A percentile compares a stretch with the other conserved stretches of the same genome.
Conservation (phyloP, 1,140 invertebrate species). For the Daktulosphaira vitifoliae region DNA sequence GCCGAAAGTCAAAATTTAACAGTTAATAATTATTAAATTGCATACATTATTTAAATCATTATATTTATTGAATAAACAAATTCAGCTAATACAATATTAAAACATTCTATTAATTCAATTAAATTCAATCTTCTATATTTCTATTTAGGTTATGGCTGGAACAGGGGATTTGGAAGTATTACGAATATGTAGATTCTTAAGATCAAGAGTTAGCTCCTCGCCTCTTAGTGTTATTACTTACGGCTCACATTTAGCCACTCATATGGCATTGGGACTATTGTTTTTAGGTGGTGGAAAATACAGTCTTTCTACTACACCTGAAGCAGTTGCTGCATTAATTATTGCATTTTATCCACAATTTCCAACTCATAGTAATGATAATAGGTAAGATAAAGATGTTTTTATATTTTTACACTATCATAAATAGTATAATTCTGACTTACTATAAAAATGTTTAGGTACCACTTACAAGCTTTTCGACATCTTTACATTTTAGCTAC, state of each 20-base stretch:
- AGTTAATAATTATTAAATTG: too few species aligned
- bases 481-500: constrained; percentile 91
- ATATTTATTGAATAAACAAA: too few species aligned
- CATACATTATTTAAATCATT: too few species aligned
- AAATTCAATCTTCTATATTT: too few species aligned
- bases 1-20: too few species aligned
- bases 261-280: constrained; percentile 84
- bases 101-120: too few species aligned
- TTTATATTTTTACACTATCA: neutral
- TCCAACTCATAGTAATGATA: constrained; percentile 91
- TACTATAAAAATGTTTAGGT: constrained; percentile 19
- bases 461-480: constrained; percentile 80
- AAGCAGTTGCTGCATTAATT: constrained; percentile 76
- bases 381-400: constrained; percentile 53
- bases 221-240: constrained; percentile 66
- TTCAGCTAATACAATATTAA: too few species aligned
- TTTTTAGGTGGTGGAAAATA: constrained; percentile 89
- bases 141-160: constrained; percentile 83
- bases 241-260: constrained; percentile 86
- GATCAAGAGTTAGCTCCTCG: constrained; percentile 56
- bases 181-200: constrained; percentile 72
- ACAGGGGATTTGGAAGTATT: constrained; percentile 83
- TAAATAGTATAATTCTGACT: too few species aligned
- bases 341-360: constrained; percentile 95
- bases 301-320: constrained; percentile 72